Evolutionary conservation across 1,140 invertebrate species (phyloP).

Genomic region (Manduca sexta): DNA sequence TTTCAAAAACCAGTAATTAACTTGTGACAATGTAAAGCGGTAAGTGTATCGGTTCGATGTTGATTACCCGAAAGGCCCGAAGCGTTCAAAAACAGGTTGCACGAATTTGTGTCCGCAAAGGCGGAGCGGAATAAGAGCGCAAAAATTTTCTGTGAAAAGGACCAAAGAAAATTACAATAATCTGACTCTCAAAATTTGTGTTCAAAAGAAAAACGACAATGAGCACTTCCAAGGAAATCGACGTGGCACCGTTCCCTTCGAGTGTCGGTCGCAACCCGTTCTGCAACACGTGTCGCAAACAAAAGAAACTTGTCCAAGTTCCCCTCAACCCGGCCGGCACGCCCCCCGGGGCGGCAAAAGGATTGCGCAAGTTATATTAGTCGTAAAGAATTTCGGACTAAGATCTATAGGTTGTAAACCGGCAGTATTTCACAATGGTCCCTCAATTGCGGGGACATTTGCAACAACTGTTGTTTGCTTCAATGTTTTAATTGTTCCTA

Average conservation of each 20-base stretch:
- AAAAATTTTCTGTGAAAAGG: constrained; percentile 14
- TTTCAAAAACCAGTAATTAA: not conserved
- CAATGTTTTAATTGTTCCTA: constrained; percentile 71
- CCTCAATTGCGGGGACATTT: constrained; percentile 66
- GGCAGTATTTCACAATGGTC: constrained; percentile 63
- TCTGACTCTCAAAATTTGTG: constrained; percentile 27
- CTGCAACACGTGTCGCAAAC: constrained; percentile 68
- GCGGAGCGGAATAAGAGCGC: constrained; percentile 1
- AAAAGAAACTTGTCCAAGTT: constrained; percentile 64
- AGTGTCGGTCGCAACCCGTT: constrained; percentile 69
- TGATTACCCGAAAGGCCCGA: constrained; percentile 11
- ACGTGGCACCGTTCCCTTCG: constrained; percentile 38
- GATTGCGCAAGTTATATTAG: constrained; percentile 70
- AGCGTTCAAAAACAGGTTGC: constrained; percentile 16
- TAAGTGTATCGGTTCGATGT: constrained; percentile 16
- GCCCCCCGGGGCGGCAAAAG: constrained; percentile 51
- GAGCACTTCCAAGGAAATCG: constrained; percentile 38
- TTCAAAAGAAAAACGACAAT: constrained; percentile 34
- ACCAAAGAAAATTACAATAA: constrained; percentile 24
- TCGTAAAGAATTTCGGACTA: constrained; percentile 69
- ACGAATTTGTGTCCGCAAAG: constrained; percentile 13
- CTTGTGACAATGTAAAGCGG: constrained; percentile 14
- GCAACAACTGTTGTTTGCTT: constrained; percentile 70
- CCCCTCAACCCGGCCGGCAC: no score
- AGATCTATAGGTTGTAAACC: constrained; percentile 67